These are phyloP conservation scores for Linhomoeus sp. DNA, from an alignment of 2,888 invertebrate genomes.

Conservation along the genomic window DNA sequence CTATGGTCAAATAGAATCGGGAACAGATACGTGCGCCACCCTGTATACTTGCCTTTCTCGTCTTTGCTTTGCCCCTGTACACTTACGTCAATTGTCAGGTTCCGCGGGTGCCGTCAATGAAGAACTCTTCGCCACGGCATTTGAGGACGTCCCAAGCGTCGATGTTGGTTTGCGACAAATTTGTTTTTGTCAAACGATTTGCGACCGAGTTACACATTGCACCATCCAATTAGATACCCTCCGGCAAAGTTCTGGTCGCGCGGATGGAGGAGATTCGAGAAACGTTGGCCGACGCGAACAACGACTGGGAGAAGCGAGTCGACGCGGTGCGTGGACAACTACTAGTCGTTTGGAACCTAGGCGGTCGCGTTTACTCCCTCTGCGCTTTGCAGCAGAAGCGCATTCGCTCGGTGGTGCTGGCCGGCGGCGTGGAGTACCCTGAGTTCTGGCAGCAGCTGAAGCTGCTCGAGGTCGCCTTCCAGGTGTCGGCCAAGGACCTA, in stretches of 20 bases:
- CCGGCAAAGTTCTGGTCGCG: slow-evolving; percentile 60
- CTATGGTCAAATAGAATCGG: no score
- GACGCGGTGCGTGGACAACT: slow-evolving; percentile 48
- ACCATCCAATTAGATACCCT: slow-evolving; percentile 43
- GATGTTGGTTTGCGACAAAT: slow-evolving; percentile 34
- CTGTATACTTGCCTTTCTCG: no score
- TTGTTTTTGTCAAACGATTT: no score
- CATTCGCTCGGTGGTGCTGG: slow-evolving; percentile 56
- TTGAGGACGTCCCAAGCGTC: slow-evolving; percentile 59
- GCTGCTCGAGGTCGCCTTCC: slow-evolving; percentile 56
- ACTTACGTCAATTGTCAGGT: no score
- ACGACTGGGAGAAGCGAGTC: slow-evolving; percentile 84
- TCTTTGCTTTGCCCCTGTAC: slow-evolving; percentile 5
- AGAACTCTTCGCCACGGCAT: slow-evolving; percentile 63
- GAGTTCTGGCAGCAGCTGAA: slow-evolving; percentile 55
- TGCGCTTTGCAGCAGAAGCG: slow-evolving; percentile 49
- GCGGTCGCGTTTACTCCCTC: not conserved
- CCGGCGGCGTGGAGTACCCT: slow-evolving; percentile 54
- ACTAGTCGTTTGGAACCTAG: not conserved
- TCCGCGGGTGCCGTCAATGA: slow-evolving; percentile 66
- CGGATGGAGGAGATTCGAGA: slow-evolving; percentile 52
- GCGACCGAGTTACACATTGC: no score
- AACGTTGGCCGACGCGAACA: slow-evolving; percentile 53
- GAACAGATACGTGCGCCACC: no score
- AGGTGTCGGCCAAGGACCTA: slow-evolving; percentile 61